These are phyloP conservation scores for Muraenolepis orangiensis DNA, from an alignment of 2,797 vertebrate genomes.

Conservation along the genomic window DNA sequence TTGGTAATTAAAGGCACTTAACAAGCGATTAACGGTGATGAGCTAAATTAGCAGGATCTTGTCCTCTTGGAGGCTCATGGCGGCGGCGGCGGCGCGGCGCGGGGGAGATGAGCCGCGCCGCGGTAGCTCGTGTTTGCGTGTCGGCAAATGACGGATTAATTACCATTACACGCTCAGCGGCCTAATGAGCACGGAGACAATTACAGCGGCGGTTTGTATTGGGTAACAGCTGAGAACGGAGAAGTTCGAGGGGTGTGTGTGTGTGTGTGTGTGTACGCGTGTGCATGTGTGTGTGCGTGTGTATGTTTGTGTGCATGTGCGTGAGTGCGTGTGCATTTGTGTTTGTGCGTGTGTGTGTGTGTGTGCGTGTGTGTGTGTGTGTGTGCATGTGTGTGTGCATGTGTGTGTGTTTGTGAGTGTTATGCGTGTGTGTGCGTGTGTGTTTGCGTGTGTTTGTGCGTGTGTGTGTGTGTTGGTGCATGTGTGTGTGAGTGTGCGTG, in stretches of 20 bases:
- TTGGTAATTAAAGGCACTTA: constrained; percentile 76
- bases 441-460: too few relatives aligned
- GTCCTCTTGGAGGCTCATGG: constrained; percentile 69
- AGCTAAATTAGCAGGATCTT: constrained; percentile 74
- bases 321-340: neutral
- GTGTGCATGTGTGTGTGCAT: neutral
- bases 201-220: constrained; percentile 69
- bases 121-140: constrained; percentile 70
- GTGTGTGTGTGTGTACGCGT: neutral
- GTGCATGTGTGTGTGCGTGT: neutral
- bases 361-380: neutral
- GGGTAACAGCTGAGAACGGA: constrained; percentile 58
- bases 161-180: constrained; percentile 73
- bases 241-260: constrained; percentile 24
- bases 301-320: neutral
- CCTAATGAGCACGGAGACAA: constrained; percentile 75
- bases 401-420: neutral
- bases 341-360: neutral
- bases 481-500: neutral
- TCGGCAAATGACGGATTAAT: constrained; percentile 77
- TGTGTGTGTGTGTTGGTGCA: neutral
- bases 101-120: constrained; percentile 58
- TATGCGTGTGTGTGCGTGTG: neutral
- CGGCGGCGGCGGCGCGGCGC: constrained; percentile 61
- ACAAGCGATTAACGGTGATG: constrained; percentile 75